Percentiles rank a stretch among this genome's conserved stretches.
These are phyloP conservation scores for Byasa hedistus DNA, from an alignment of 2,888 invertebrate species.

Conservation along the genomic window DNA sequence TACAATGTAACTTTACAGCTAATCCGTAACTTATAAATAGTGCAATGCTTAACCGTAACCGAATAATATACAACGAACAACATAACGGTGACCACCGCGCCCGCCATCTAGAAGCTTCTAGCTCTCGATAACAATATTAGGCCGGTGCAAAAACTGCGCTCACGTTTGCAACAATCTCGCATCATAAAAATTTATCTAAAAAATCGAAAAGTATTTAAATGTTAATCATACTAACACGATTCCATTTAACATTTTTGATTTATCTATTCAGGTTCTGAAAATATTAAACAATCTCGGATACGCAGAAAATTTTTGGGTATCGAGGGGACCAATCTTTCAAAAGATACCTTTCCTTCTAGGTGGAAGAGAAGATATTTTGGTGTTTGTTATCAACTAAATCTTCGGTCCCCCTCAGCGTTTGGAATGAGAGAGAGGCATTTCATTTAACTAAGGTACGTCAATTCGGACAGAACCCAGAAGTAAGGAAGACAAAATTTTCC, in stretches of 20 bases:
- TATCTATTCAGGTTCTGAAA: conserved; percentile 8
- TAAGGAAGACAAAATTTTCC: too few relatives aligned
- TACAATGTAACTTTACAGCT: conserved; percentile 21
- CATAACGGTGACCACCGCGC: conserved; percentile 1
- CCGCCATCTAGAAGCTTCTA: conserved; percentile 2
- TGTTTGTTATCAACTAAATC: too few relatives aligned
- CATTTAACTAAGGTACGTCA: too few relatives aligned
- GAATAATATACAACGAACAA: conserved; percentile 10
- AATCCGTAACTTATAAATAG: conserved; percentile 12
- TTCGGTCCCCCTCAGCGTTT: too few relatives aligned
- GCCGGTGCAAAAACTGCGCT: neutral
- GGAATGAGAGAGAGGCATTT: too few relatives aligned
- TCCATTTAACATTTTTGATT: conserved; percentile 2
- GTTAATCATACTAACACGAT: neutral
- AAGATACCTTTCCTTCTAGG: too few relatives aligned
- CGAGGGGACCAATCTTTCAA: too few relatives aligned
- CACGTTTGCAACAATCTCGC: conserved; percentile 10
- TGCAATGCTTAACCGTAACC: conserved; percentile 3
- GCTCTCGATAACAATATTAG: conserved; percentile 8
- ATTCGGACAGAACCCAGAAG: too few relatives aligned
- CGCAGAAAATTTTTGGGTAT: neutral
- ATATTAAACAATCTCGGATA: neutral
- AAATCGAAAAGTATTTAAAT: neutral
- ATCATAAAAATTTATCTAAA: neutral
- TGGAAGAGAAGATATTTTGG: too few relatives aligned